phyloP scores from a whole-genome alignment of 2,888 invertebrate genomes.

The Sympetrum striolatum region DNA sequence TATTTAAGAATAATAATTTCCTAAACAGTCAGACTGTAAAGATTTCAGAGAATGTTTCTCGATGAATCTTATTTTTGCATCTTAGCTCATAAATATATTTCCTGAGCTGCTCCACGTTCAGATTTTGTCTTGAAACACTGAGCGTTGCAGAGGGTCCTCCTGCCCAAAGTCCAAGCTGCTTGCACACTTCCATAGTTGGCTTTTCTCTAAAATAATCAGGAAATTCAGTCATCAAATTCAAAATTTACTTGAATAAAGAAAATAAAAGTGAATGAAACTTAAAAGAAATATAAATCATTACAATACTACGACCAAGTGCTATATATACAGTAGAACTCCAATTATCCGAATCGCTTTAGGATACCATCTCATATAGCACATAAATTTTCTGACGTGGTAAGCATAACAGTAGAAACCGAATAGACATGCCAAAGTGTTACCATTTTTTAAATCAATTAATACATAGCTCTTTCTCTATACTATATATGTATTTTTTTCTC shows the following conservation, averaged over 20 bases:
- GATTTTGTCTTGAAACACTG: not conserved
- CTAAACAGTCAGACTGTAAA: too few species aligned
- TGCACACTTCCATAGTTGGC: not conserved
- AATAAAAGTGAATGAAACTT: not conserved
- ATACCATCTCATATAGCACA: too few species aligned
- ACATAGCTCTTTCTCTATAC: too few species aligned
- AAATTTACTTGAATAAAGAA: not conserved
- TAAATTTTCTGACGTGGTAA: too few species aligned
- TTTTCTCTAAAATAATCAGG: not conserved
- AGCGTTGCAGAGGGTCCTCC: not conserved
- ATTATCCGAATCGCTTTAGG: too few species aligned
- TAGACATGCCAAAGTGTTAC: too few species aligned
- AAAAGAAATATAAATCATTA: not conserved
- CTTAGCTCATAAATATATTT: not conserved
- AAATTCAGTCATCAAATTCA: not conserved
- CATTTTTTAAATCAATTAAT: too few species aligned
- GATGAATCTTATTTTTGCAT: not conserved
- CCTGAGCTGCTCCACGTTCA: not conserved
- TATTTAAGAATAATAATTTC: too few species aligned
- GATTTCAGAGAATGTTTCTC: not conserved
- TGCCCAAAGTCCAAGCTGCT: constrained; percentile 35
- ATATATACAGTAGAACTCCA: too few species aligned
- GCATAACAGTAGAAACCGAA: too few species aligned
- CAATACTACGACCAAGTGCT: not conserved
- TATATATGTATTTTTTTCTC: too few species aligned